A percentile compares a stretch with the other conserved stretches of the same genome.
These are phyloP conservation scores for Cremastinae sp. DNA, from an alignment of 2,888 invertebrate genomes.

Conservation along the genomic window DNA sequence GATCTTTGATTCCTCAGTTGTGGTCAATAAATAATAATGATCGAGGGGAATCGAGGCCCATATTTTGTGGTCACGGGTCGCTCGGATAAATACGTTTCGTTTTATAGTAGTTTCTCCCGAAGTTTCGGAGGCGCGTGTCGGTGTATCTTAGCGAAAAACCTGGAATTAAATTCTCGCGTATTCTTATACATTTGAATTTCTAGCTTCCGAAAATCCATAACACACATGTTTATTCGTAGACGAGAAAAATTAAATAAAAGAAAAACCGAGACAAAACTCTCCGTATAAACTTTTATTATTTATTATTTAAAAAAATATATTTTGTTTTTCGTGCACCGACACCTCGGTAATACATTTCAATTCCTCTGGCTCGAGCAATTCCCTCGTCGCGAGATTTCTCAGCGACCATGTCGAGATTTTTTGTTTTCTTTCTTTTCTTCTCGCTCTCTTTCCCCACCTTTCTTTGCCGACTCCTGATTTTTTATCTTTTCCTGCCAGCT, in stretches of 20 bases:
- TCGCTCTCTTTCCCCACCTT: not conserved
- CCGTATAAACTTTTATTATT: too few species aligned
- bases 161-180: constrained; percentile 31
- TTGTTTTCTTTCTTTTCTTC: not conserved
- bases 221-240: constrained; percentile 19
- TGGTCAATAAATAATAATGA: constrained; percentile 57
- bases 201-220: constrained; percentile 24
- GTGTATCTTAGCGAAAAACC: constrained; percentile 23
- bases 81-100: constrained; percentile 23
- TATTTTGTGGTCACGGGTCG: constrained; percentile 49
- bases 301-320: not conserved
- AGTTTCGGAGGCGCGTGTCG: constrained; percentile 38
- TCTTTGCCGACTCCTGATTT: not conserved
- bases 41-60: constrained; percentile 50
- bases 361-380: constrained; percentile 64
- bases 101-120: constrained; percentile 16
- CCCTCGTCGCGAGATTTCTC: constrained; percentile 39
- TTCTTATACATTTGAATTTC: constrained; percentile 24
- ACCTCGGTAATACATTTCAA: constrained; percentile 67
- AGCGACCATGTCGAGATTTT: constrained; percentile 28
- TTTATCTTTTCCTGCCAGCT: constrained; percentile 25
- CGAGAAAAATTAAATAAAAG: constrained; percentile 44
- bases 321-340: constrained; percentile 21
- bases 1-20: constrained; percentile 47
- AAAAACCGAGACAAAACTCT: constrained; percentile 17